Conservation (phyloP, 2,797 vertebrate genomes). For the Thripadectes ignobilis region DNA sequence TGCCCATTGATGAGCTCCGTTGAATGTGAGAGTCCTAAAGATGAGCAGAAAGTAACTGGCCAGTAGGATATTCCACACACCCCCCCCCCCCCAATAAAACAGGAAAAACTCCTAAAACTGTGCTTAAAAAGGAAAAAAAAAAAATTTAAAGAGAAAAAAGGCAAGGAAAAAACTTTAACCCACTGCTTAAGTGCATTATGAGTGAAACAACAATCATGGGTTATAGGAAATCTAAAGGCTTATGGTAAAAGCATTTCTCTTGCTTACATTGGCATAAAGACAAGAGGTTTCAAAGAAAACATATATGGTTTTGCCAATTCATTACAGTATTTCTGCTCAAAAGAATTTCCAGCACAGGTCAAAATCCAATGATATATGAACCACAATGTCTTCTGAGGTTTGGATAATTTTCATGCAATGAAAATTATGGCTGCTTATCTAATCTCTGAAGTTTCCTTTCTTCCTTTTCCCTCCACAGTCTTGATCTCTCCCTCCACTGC, state of each 20-base stretch:
- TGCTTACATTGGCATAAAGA: slow-evolving; percentile 44
- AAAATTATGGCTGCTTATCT: slow-evolving; percentile 44
- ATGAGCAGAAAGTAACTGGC: neutral
- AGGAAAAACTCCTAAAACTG: neutral
- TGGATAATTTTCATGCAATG: neutral
- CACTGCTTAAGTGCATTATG: neutral
- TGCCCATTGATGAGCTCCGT: neutral
- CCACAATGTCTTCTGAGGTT: neutral
- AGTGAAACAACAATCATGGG: neutral
- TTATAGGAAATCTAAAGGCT: slow-evolving; percentile 7
- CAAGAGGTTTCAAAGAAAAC: slow-evolving; percentile 17
- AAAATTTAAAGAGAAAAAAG: neutral
- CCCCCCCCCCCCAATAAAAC: neutral
- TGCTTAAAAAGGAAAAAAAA: neutral
- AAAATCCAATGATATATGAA: slow-evolving; percentile 27
- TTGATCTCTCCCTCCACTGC: neutral
- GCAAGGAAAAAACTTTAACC: neutral
- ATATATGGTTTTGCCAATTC: neutral
- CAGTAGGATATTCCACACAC: neutral
- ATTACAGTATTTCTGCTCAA: slow-evolving; percentile 29
- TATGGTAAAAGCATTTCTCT: slow-evolving; percentile 46
- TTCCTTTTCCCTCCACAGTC: neutral
- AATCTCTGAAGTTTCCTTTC: slow-evolving; percentile 19
- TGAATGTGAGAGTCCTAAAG: neutral
- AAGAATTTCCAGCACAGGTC: slow-evolving; percentile 12